These are phyloP conservation scores for Poecilus cupreus DNA, from an alignment of 2,888 invertebrate species.

Conservation along the genomic window DNA sequence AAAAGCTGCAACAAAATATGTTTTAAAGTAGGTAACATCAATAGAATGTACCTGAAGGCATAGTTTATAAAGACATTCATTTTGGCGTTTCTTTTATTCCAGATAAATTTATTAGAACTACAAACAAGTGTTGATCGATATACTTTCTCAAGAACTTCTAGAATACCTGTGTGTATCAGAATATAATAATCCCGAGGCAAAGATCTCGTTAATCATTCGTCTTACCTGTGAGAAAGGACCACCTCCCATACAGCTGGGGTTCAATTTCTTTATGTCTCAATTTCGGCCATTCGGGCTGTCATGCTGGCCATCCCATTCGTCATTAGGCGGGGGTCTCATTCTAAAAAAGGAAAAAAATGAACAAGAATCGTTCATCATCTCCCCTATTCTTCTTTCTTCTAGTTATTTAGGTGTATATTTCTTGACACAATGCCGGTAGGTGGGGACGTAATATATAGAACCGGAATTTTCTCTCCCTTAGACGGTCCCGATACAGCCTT, in stretches of 20 bases:
- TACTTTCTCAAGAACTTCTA: background rate
- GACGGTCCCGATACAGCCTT: constrained; percentile 19
- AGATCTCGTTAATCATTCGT: constrained; percentile 33
- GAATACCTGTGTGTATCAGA: background rate
- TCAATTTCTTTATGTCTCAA: constrained; percentile 59
- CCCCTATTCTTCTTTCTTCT: constrained; percentile 61
- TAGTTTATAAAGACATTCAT: too few relatives aligned
- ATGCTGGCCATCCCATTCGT: constrained; percentile 63
- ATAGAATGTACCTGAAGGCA: too few relatives aligned
- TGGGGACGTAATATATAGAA: constrained; percentile 53
- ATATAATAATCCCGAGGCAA: too few relatives aligned
- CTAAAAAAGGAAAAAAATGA: constrained; percentile 69
- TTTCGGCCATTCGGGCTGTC: constrained; percentile 63
- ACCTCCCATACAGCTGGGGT: constrained; percentile 7
- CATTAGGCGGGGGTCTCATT: constrained; percentile 65
- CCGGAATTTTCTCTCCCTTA: constrained; percentile 64
- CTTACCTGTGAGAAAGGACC: constrained; percentile 48
- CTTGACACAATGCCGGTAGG: constrained; percentile 58
- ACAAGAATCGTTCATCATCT: constrained; percentile 71
- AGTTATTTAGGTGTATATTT: constrained; percentile 61
- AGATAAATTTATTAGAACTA: background rate
- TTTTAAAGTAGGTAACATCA: too few relatives aligned
- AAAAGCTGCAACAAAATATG: too few relatives aligned
- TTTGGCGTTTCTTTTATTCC: background rate
- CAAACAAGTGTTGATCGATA: background rate